A percentile compares a stretch with the other conserved stretches of the same genome.
phyloP scores from a whole-genome alignment of 2,797 vertebrate genomes.

The Ptychobarbus kaznakovi region DNA sequence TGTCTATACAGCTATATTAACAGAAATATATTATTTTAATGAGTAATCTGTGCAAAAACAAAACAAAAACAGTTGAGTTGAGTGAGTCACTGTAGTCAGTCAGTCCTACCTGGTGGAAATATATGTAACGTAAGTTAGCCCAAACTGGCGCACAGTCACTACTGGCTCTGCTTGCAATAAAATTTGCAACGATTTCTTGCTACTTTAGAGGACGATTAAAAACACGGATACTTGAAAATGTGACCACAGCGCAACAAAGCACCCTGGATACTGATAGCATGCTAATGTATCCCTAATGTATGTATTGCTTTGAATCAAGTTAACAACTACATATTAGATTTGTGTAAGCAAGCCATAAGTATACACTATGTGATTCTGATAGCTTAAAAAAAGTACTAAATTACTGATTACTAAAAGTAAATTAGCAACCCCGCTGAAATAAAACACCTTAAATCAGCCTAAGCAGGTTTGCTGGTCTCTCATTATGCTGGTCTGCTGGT shows the following conservation, averaged over 20 bases:
- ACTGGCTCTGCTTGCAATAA: constrained; percentile 43
- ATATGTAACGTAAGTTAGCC: constrained; percentile 32
- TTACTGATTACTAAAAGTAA: constrained; percentile 12
- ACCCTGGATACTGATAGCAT: constrained; percentile 40
- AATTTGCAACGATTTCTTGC: constrained; percentile 36
- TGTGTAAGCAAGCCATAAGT: constrained; percentile 1
- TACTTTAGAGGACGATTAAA: constrained; percentile 47
- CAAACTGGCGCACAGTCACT: constrained; percentile 32
- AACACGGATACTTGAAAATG: constrained; percentile 52
- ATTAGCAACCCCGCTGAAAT: neutral
- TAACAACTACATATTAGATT: constrained; percentile 37
- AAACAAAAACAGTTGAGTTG: neutral
- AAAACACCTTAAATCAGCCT: constrained; percentile 11
- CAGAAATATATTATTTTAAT: neutral
- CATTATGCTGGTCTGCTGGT: neutral
- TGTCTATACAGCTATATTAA: neutral
- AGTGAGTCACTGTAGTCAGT: constrained; percentile 11
- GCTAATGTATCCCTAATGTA: constrained; percentile 42
- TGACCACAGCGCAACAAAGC: constrained; percentile 41
- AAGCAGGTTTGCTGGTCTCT: constrained; percentile 14
- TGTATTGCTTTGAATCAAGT: constrained; percentile 30
- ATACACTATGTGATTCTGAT: constrained; percentile 1
- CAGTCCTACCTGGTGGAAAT: constrained; percentile 36
- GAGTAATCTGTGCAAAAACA: neutral
- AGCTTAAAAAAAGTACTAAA: constrained; percentile 7